Percentiles rank a stretch among this genome's conserved stretches.
phyloP scores from a whole-genome alignment of 2,888 invertebrate species.

The Fabriciana adippe region DNA sequence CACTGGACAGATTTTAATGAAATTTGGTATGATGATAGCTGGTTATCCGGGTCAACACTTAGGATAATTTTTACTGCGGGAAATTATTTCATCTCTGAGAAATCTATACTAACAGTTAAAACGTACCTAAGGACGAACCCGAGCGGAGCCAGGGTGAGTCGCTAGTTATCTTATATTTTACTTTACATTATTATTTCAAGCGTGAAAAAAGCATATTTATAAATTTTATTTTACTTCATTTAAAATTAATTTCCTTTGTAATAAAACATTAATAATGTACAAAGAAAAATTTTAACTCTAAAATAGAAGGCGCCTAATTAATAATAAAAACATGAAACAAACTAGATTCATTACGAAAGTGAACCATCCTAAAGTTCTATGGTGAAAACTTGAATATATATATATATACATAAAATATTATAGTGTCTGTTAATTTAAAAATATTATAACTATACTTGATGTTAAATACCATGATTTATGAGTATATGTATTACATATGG shows the following conservation, averaged over 20 bases:
- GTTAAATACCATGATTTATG: too few relatives aligned
- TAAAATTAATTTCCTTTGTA: constrained; percentile 23
- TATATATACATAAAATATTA: neutral
- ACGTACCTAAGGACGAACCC: too few relatives aligned
- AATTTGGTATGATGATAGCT: too few relatives aligned
- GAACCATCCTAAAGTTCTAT: constrained; percentile 9
- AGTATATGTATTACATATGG: too few relatives aligned
- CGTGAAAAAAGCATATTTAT: neutral
- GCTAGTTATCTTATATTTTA: neutral
- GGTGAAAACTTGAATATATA: neutral
- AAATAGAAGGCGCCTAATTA: constrained; percentile 27
- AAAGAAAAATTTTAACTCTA: constrained; percentile 15
- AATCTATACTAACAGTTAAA: too few relatives aligned
- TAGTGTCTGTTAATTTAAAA: neutral
- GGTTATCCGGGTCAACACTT: too few relatives aligned
- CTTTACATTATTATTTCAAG: neutral
- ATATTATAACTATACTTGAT: too few relatives aligned
- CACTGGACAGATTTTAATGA: too few relatives aligned
- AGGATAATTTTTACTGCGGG: neutral
- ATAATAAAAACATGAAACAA: constrained; percentile 26
- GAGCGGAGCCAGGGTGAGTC: too few relatives aligned
- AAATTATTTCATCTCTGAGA: neutral
- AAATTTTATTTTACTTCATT: constrained; percentile 14
- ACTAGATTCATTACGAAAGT: constrained; percentile 22
- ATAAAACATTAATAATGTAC: constrained; percentile 22